These are phyloP conservation scores for Gallirallus australis DNA, from an alignment of 2,797 vertebrate species.

Conservation along the genomic window DNA sequence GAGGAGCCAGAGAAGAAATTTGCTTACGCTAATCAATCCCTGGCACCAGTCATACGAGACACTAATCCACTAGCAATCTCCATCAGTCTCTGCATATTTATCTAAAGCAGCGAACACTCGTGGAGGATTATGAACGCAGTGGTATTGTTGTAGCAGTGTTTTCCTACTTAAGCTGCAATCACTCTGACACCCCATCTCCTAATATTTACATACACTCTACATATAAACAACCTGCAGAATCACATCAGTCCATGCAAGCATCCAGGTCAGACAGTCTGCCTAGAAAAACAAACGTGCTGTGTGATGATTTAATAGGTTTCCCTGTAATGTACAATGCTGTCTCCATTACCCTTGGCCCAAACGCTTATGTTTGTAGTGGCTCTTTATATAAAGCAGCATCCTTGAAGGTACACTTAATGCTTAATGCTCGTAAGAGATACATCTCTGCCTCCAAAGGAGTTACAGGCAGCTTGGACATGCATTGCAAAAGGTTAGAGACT, in stretches of 20 bases:
- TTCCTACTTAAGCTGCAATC: slow-evolving; percentile 24
- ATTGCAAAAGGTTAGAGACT: not conserved
- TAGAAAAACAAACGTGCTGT: accelerated
- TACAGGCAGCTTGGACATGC: not conserved
- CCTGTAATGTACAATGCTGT: not conserved
- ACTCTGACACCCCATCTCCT: not conserved
- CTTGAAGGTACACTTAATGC: not conserved
- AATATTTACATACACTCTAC: slow-evolving; percentile 11
- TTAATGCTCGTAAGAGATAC: not conserved
- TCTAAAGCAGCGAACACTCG: slow-evolving; percentile 31
- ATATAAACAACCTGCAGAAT: not conserved
- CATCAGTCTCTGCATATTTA: slow-evolving; percentile 66
- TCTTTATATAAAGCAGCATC: not conserved
- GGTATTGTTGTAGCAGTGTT: slow-evolving; percentile 54
- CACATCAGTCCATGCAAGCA: not conserved
- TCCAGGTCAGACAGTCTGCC: not conserved
- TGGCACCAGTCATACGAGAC: slow-evolving; percentile 22
- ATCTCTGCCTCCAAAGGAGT: not conserved
- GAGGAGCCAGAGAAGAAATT: slow-evolving; percentile 28
- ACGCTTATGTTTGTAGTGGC: not conserved
- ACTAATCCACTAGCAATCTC: slow-evolving; percentile 66
- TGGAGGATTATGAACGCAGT: slow-evolving; percentile 37
- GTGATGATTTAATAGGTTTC: not conserved
- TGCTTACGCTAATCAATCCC: slow-evolving; percentile 67
- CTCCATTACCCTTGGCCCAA: not conserved